A percentile compares a stretch with the other conserved stretches of the same genome.
Conservation (phyloP, 2,888 invertebrate genomes). For the Aproaerema taeniolella region DNA sequence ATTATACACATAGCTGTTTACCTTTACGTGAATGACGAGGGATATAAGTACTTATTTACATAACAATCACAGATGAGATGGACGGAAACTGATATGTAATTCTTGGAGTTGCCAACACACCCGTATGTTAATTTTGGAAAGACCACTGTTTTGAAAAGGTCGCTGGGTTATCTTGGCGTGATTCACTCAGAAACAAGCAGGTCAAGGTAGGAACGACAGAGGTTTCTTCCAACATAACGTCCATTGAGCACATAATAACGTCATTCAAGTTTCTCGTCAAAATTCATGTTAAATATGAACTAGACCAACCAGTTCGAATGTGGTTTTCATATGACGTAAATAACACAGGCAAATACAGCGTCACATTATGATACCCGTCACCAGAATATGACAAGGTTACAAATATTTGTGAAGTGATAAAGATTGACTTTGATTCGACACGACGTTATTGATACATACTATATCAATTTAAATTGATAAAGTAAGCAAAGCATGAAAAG, state of each 20-base stretch:
- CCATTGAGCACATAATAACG: conserved; percentile 11
- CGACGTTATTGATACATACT: conserved; percentile 15
- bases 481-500: too few species aligned
- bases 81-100: not conserved
- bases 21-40: too few species aligned
- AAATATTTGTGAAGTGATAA: conserved; percentile 29
- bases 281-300: conserved; percentile 19
- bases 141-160: not conserved
- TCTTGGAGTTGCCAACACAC: too few species aligned
- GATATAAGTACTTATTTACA: too few species aligned
- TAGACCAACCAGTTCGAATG: conserved; percentile 8
- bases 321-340: conserved; percentile 23
- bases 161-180: too few species aligned
- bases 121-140: not conserved
- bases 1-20: too few species aligned
- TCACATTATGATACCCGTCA: conserved; percentile 23
- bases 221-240: conserved; percentile 13
- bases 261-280: conserved; percentile 13
- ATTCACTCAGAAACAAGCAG: too few species aligned
- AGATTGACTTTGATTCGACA: conserved; percentile 46
- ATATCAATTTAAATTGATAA: too few species aligned
- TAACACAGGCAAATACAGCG: conserved; percentile 26
- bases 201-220: conserved; percentile 9
- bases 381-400: conserved; percentile 28
- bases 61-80: too few species aligned